These are phyloP conservation scores for Phyllopteryx taeniolatus DNA, from an alignment of 2,113 vertebrate species.

Conservation along the genomic window DNA sequence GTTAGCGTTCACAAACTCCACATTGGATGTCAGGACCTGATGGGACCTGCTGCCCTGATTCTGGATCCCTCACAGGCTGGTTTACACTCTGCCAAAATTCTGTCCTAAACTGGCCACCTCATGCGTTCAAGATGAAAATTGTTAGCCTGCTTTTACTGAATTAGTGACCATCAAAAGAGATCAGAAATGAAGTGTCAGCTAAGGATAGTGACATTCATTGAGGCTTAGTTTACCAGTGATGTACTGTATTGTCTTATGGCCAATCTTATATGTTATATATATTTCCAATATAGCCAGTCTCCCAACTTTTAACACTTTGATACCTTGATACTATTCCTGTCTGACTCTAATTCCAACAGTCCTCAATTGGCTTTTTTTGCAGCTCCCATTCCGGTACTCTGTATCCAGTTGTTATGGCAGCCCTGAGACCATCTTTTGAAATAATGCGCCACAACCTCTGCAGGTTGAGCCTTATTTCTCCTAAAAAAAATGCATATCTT, in stretches of 20 bases:
- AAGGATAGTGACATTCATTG: neutral
- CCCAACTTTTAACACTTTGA: neutral
- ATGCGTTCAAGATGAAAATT: neutral
- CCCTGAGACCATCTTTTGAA: neutral
- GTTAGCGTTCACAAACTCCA: neutral
- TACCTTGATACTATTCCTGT: neutral
- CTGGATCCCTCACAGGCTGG: neutral
- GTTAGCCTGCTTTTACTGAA: neutral
- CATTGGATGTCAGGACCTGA: neutral
- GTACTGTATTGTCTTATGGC: neutral
- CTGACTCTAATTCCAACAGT: neutral
- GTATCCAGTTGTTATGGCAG: constrained; percentile 2
- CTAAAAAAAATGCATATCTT: neutral
- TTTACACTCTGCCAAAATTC: neutral
- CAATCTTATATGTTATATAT: too few relatives aligned
- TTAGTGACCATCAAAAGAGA: neutral
- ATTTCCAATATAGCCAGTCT: too few relatives aligned
- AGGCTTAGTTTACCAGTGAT: neutral
- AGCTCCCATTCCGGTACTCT: neutral
- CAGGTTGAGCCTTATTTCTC: neutral
- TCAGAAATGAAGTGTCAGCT: neutral
- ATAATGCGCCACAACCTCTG: neutral
- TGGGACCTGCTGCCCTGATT: neutral
- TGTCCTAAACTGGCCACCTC: neutral
- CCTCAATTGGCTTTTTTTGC: neutral